phyloP scores from a whole-genome alignment of 2,888 invertebrate species.

The Nymphalis c-album region DNA sequence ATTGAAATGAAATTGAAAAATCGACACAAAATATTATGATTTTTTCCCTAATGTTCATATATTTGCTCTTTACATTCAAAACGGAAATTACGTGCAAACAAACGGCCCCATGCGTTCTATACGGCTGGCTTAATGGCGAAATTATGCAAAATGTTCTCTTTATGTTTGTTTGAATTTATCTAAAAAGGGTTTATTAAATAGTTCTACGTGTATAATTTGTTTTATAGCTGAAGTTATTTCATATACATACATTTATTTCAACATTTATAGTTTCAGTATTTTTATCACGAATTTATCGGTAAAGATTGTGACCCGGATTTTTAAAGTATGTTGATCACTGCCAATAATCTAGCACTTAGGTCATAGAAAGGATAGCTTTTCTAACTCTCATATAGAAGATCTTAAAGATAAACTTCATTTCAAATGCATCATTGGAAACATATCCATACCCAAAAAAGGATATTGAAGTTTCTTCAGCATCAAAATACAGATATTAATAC shows the following conservation, averaged over 20 bases:
- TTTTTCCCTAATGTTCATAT: constrained; percentile 22
- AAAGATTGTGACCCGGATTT: no score
- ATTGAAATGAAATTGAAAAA: background rate
- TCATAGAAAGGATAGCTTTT: no score
- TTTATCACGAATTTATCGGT: background rate
- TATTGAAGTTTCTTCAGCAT: background rate
- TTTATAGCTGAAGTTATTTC: background rate
- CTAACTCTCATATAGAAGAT: no score
- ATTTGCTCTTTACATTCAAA: constrained; percentile 11
- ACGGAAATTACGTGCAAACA: constrained; percentile 39
- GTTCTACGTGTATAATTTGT: constrained; percentile 10
- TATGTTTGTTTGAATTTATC: constrained; percentile 24
- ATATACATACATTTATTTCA: background rate
- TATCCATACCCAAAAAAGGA: background rate
- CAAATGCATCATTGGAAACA: no score
- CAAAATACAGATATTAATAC: constrained; percentile 2
- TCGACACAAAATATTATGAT: background rate
- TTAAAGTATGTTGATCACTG: no score
- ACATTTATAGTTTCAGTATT: background rate
- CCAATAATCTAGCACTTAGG: no score
- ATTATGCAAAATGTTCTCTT: constrained; percentile 28
- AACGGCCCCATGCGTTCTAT: constrained; percentile 38
- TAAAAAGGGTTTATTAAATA: constrained; percentile 9
- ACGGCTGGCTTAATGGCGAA: constrained; percentile 32
- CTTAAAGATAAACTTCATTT: no score